Evolutionary conservation across 2,113 vertebrate genomes (phyloP), one percentile per base, ranked within the genome.

Genomic region (Pholis gunnellus): DNA sequence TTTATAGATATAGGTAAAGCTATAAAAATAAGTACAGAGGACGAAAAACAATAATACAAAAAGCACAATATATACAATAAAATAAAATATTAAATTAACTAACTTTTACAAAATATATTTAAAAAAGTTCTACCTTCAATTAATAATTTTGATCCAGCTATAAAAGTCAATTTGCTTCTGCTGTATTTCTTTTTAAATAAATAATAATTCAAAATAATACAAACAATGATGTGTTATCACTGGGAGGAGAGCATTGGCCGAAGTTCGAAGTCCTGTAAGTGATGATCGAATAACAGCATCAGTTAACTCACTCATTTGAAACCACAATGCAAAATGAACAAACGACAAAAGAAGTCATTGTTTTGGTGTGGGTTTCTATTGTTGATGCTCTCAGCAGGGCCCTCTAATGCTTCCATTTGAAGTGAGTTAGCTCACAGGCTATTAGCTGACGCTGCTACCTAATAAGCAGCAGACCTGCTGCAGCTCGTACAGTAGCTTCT

Each of bases 361-460:
- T 46, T 46, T 46, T 46, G 38, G 14, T 17, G 50, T 52, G 10
- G n/a, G 22, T 56, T 56, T 57, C 5, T 27, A 13, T 36, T 34
- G 6, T 20, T 15, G 31, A 9, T 15, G 42, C 27, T 69, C 29
- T 69, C 4, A 20, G 14, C 15, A 3, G 1, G 34, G 36, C 5
- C 15, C 57, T 5, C 44, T 56, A 65, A 56, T 29, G 48, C 34
- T 68, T 44, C 52, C 9, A 27, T n/a, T 50, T 48, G 31, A 44
- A 50, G 31, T 36, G 59, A 34, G 29, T 56, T n/a, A 74, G 70
- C 66, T 52, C 25, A 9, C 25, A 25, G 61, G 38, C 40, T 64
- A 38, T 18, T 14, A 29, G 63, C 57, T 69, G 63, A 65, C 72
- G 66, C 36, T 48, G 9, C 50, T 42, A 38, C 22, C 66, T 66